Conservation (phyloP, 2,797 vertebrate species). For the Acrocephalus scirpaceus region DNA sequence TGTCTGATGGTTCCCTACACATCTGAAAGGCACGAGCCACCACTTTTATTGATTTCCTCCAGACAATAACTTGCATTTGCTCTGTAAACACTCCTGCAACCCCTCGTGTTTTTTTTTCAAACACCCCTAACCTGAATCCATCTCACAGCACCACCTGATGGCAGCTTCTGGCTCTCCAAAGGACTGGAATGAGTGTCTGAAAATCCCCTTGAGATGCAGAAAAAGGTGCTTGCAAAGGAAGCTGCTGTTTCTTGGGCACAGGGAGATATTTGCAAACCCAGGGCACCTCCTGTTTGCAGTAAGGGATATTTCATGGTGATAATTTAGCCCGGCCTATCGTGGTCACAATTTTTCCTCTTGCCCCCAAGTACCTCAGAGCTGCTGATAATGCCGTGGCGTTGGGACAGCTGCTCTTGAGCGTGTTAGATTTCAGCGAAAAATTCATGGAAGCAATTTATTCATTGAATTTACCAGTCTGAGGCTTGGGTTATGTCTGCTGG, state of each 20-base stretch:
- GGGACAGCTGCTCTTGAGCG: not conserved
- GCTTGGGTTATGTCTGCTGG: not conserved
- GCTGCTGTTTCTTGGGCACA: not conserved
- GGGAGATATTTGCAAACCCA: not conserved
- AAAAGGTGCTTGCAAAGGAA: not conserved
- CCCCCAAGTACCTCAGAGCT: fast-evolving
- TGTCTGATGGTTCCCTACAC: not conserved
- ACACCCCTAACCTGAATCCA: not conserved
- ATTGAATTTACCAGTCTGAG: not conserved
- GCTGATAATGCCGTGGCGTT: not conserved
- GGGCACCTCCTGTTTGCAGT: not conserved
- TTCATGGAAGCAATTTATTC: conserved; percentile 22
- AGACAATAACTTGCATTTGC: not conserved
- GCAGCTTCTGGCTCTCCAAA: not conserved
- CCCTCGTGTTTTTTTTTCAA: not conserved
- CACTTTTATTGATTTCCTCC: conserved; percentile 41
- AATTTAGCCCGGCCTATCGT: not conserved
- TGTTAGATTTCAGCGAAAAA: not conserved
- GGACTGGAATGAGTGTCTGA: not conserved
- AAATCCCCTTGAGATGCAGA: not conserved
- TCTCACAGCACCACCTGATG: fast-evolving
- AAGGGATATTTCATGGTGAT: not conserved
- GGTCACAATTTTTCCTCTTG: not conserved
- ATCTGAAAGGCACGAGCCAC: conserved; percentile 48
- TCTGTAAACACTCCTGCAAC: not conserved